Base-by-base conservation (phyloP, 2,888 invertebrate species). In the Leptarthrus brevirostris region DNA sequence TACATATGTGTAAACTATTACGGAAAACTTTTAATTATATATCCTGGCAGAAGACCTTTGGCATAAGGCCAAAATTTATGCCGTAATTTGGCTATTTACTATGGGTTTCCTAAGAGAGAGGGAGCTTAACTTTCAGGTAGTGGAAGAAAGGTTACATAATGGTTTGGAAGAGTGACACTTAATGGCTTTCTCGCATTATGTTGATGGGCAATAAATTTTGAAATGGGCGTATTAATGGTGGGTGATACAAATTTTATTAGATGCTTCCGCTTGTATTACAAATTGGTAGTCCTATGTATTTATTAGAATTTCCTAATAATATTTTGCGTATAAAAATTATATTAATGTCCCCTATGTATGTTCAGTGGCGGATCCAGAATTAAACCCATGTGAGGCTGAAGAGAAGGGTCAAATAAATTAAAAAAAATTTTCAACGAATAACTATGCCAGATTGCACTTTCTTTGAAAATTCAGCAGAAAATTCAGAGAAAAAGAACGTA, bases 61-160 rank as follows among this genome's bases (percentile, higher is more conserved):
- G 69, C 47, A 49, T 49, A 16, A n/a, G 8, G 5, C 69, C 69
- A 69, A 69, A 69, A 69, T 69, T 69, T 69, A 69, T 69, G 69
- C 18, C n/a, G 69, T 49, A 47, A 69, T 69, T 69, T 69, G 16
- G 49, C 18, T 52, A n/a, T 26, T 69, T 49, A 18, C 14, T 47
- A 69, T 4, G 49, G n/a, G 24, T 69, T 49, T 4, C 4, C 47
- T 69, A 16, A n/a, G n/a, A 18, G 20, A 1, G 14, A 12, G 49
- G 34, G 52, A 10, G 16, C 26, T 14, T 24, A 6, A 26, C 5
- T 16, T 47, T 16, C 69, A 69, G 47, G 69, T 69, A 69, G 47
- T 14, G 14, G 16, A n/a, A 30, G 5, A 52, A 52, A 49, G 14
- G 10, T 12, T 69, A 18, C 69, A 18, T 69, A 69, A 69, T 69